Base-by-base conservation (phyloP, 2,888 invertebrate genomes). In the Beris chalybata region DNA sequence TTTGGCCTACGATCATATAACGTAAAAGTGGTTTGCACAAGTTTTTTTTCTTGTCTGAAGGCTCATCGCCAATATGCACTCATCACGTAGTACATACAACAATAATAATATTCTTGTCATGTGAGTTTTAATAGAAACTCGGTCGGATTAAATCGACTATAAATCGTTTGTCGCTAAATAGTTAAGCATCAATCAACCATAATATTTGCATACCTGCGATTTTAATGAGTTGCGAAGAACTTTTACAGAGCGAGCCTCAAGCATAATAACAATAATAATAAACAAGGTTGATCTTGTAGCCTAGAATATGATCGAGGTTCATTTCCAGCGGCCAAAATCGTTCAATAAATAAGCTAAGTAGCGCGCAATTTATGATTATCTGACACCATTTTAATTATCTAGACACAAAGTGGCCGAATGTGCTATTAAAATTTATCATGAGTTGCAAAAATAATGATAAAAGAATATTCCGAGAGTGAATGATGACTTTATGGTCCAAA, bases 371-470 rank as follows among this genome's bases (percentile, higher is more conserved):
- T 2, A 38, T 56, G n/a, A 9, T 13, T 56, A n/a, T 5, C 43
- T 43, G 56, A 56, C 56, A 56, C 43, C 12, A 43, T 56, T 56
- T 56, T 56, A 56, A 56, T 56, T 56, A 38, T 56, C 9, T 43
- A 9, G 7, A 30, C n/a, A 54, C 31, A 29, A 54, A 54, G n/a
- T n/a, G 31, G 4, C 11, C 29, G 31, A 30, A 31, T 54, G 29
- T 52, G 30, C 32, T 54, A 4, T 54, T 54, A n/a, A 31, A 54
- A 31, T 31, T 31, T 30, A 54, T 54, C 31, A 54, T 54, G 54
- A 54, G 5, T 54, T 54, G 54, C 54, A 13, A 53, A 54, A 22
- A 31, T 7, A 13, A 53, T 30, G 9, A 31, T 7, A 38, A 38
- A 38, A 38, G 38, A 38, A 5, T 5, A 38, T 38, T 38, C 22